Conservation (phyloP, 1,140 invertebrate species). For the Drosophila bifasciata region DNA sequence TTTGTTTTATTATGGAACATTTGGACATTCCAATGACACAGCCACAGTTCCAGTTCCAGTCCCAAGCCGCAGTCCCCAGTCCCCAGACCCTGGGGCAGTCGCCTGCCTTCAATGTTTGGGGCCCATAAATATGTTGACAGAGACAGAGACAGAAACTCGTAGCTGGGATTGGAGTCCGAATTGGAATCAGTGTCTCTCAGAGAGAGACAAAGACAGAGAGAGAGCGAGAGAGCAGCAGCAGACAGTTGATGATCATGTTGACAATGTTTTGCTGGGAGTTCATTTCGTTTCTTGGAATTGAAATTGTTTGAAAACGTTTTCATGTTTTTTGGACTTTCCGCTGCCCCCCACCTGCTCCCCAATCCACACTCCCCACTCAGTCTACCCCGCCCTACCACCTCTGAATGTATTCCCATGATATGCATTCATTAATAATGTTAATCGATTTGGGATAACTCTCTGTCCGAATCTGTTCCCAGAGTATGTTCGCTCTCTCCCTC, state of each 20-base stretch:
- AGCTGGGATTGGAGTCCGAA: too few species aligned
- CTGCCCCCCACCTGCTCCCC: slow-evolving; percentile 24
- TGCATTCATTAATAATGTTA: slow-evolving; percentile 80
- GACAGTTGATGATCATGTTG: slow-evolving; percentile 75
- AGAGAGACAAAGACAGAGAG: slow-evolving; percentile 3
- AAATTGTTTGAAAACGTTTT: slow-evolving; percentile 68
- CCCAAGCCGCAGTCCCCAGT: slow-evolving; percentile 26
- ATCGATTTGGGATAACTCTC: slow-evolving; percentile 58
- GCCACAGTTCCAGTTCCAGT: neutral
- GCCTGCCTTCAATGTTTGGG: slow-evolving; percentile 26
- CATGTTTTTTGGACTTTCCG: slow-evolving; percentile 57
- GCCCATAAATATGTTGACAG: slow-evolving; percentile 51
- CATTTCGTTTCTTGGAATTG: slow-evolving; percentile 57
- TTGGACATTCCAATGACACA: slow-evolving; percentile 46
- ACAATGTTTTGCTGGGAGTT: slow-evolving; percentile 65
- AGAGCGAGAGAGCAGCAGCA: slow-evolving; percentile 4
- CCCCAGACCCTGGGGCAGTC: slow-evolving; percentile 7
- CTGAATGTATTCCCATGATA: slow-evolving; percentile 55
- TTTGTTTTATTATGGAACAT: slow-evolving; percentile 55
- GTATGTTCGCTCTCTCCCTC: too few species aligned
- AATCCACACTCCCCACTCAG: neutral
- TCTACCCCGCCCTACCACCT: too few species aligned
- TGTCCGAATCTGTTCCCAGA: slow-evolving; percentile 2
- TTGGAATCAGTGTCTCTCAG: neutral
- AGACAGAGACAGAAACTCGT: slow-evolving; percentile 12